phyloP scores from a whole-genome alignment of 2,888 invertebrate genomes.

The Diogma glabrata region DNA sequence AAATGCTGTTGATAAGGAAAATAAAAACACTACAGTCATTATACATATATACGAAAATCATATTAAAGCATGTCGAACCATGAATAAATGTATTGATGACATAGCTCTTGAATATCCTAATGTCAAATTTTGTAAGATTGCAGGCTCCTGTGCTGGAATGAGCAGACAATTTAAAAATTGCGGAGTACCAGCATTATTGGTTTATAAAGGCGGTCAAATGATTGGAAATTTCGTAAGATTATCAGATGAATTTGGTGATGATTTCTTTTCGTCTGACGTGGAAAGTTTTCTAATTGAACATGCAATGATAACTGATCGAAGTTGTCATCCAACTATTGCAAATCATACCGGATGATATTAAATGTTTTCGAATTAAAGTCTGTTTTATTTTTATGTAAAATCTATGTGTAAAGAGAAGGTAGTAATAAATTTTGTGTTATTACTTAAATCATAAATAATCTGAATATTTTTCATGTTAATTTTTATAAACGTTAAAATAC shows the following conservation, averaged over 20 bases:
- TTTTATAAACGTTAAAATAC: too few relatives aligned
- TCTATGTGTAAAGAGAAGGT: too few relatives aligned
- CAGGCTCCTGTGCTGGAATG: conserved; percentile 69
- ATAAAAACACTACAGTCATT: conserved; percentile 68
- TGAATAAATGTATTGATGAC: conserved; percentile 72
- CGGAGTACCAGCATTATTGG: conserved; percentile 83
- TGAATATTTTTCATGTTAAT: too few relatives aligned
- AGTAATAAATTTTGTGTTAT: too few relatives aligned
- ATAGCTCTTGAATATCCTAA: conserved; percentile 67
- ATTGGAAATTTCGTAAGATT: conserved; percentile 88
- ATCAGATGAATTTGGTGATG: conserved; percentile 76
- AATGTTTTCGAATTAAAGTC: too few relatives aligned
- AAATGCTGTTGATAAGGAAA: conserved; percentile 78
- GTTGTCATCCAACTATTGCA: conserved; percentile 9
- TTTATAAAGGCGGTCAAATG: conserved; percentile 80
- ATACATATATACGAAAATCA: conserved; percentile 78
- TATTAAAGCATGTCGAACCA: conserved; percentile 55
- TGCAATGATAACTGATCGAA: conserved; percentile 65
- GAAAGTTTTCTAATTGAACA: conserved; percentile 82
- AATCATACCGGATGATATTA: too few relatives aligned
- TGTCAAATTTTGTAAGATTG: conserved; percentile 83
- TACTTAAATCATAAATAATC: too few relatives aligned
- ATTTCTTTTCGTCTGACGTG: conserved; percentile 83
- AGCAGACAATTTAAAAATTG: conserved; percentile 73
- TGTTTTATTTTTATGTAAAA: too few relatives aligned